Percentiles rank a stretch among this genome's conserved stretches.
These are phyloP conservation scores for Aradus depressus DNA, from an alignment of 2,888 invertebrate species.

Conservation along the genomic window DNA sequence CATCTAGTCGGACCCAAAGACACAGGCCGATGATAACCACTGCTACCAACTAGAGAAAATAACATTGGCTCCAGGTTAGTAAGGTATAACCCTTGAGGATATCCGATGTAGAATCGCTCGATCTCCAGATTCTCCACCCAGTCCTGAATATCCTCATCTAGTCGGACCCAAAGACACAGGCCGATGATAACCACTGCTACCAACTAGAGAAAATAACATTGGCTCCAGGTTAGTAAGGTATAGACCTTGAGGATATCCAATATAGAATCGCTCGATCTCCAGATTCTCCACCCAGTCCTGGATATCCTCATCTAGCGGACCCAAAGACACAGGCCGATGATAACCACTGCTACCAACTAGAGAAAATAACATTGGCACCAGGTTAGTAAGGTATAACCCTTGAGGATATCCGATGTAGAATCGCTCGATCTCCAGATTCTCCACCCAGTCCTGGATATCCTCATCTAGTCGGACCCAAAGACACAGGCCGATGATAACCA, in stretches of 20 bases:
- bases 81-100: too few relatives aligned
- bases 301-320: slow-evolving; percentile 68
- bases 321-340: slow-evolving; percentile 55
- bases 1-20: slow-evolving; percentile 71
- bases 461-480: slow-evolving; percentile 73
- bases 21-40: slow-evolving; percentile 40
- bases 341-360: slow-evolving; percentile 16
- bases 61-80: too few relatives aligned
- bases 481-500: slow-evolving; percentile 40
- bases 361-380: too few relatives aligned
- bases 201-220: slow-evolving; percentile 24
- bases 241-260: too few relatives aligned
- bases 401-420: slow-evolving; percentile 80
- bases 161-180: slow-evolving; percentile 67
- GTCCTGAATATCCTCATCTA: slow-evolving; percentile 70
- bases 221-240: too few relatives aligned
- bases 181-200: slow-evolving; percentile 14
- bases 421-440: slow-evolving; percentile 56
- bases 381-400: too few relatives aligned
- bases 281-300: slow-evolving; percentile 70
- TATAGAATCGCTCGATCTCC: slow-evolving; percentile 65
- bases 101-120: slow-evolving; percentile 67
- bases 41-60: slow-evolving; percentile 21
- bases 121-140: slow-evolving; percentile 68
- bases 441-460: slow-evolving; percentile 72